Evolutionary conservation across 2,797 vertebrate genomes (phyloP).

Genomic region (Phataginus tetradactyla): DNA sequence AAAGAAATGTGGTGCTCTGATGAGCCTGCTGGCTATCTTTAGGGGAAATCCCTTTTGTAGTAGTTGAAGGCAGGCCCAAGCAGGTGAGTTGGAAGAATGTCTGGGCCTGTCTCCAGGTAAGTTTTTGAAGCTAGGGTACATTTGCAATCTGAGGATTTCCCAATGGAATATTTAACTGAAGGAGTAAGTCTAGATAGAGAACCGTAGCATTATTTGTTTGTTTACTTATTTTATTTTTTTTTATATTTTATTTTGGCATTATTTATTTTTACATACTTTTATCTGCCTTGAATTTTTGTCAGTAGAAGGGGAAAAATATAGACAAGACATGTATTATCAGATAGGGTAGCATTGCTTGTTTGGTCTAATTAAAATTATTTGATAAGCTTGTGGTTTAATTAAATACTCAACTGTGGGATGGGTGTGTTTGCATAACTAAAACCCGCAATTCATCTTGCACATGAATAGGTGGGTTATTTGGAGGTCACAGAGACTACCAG

Average conservation of each 20-base stretch:
- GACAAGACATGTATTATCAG: slow-evolving; percentile 68
- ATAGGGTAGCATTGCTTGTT: slow-evolving; percentile 72
- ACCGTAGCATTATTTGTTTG: slow-evolving; percentile 66
- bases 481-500: neutral
- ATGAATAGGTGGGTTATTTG: neutral
- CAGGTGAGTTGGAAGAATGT: neutral
- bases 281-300: slow-evolving; percentile 76
- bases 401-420: slow-evolving; percentile 78
- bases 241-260: no score
- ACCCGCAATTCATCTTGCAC: neutral
- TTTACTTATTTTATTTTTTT: no score
- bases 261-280: slow-evolving; percentile 60
- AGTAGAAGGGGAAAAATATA: slow-evolving; percentile 57
- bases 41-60: neutral
- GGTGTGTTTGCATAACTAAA: slow-evolving; percentile 45
- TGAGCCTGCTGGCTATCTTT: neutral
- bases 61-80: neutral
- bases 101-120: neutral
- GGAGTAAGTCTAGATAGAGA: slow-evolving; percentile 23
- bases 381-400: slow-evolving; percentile 79
- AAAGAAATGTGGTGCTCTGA: neutral
- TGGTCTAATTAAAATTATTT: slow-evolving; percentile 82
- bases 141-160: neutral
- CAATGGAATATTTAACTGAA: neutral
- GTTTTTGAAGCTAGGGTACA: neutral